phyloP scores from a whole-genome alignment of 2,888 invertebrate species.

The Mesorhabditis sp. region DNA sequence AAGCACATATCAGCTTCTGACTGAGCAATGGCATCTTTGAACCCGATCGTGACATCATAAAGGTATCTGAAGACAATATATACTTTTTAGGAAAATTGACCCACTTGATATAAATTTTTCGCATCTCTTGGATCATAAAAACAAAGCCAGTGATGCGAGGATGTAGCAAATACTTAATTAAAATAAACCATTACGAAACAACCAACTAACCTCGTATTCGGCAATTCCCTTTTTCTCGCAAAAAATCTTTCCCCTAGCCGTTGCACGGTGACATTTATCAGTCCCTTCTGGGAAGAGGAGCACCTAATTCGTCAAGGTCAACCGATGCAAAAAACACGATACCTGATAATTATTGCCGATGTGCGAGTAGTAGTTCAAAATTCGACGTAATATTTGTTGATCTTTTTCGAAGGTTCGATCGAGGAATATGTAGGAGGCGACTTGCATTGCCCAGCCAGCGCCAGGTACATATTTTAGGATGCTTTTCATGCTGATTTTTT shows the following conservation, averaged over 20 bases:
- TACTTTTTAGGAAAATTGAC: neutral
- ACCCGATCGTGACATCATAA: conserved; percentile 77
- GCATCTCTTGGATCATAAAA: conserved; percentile 63
- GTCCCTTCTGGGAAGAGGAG: conserved; percentile 84
- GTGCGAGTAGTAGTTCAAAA: conserved; percentile 73
- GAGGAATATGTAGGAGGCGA: conserved; percentile 78
- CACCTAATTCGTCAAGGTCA: conserved; percentile 62
- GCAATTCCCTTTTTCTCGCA: conserved; percentile 65
- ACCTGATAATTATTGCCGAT: conserved; percentile 67
- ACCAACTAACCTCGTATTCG: conserved; percentile 63
- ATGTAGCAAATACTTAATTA: conserved; percentile 70
- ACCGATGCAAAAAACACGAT: neutral
- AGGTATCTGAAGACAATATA: conserved; percentile 67
- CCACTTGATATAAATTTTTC: conserved; percentile 49
- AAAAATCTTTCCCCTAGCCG: conserved; percentile 71
- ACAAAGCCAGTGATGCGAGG: conserved; percentile 78
- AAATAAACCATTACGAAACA: too few relatives aligned
- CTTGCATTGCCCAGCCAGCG: conserved; percentile 73
- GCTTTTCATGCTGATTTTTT: conserved; percentile 78
- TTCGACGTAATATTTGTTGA: conserved; percentile 68
- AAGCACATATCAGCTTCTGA: conserved; percentile 71
- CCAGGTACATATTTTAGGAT: conserved; percentile 47
- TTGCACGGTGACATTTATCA: conserved; percentile 73
- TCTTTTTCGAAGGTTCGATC: conserved; percentile 79
- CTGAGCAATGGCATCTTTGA: conserved; percentile 74